These are phyloP conservation scores for Ephialtes manifestator DNA, from an alignment of 2,888 invertebrate species.

Conservation along the genomic window DNA sequence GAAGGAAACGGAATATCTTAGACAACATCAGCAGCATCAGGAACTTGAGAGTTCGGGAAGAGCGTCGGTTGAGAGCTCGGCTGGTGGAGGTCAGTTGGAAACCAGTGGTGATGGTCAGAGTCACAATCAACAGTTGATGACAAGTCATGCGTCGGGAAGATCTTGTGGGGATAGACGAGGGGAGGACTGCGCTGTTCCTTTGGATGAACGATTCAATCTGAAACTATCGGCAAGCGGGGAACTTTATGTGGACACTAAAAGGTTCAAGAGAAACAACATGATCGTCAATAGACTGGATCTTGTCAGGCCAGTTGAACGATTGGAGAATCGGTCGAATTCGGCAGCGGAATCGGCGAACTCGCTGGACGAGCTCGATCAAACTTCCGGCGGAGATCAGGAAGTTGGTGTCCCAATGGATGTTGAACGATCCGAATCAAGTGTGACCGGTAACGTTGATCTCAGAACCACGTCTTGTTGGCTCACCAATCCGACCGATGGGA, in stretches of 20 bases:
- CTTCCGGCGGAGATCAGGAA: slow-evolving; percentile 72
- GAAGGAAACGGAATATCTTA: slow-evolving; percentile 79
- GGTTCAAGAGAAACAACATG: slow-evolving; percentile 73
- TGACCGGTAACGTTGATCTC: slow-evolving; percentile 50
- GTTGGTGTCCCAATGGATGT: slow-evolving; percentile 49
- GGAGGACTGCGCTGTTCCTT: slow-evolving; percentile 63
- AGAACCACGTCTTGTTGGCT: slow-evolving; percentile 68
- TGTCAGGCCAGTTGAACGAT: slow-evolving; percentile 80
- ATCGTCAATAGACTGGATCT: slow-evolving; percentile 79
- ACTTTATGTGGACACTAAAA: slow-evolving; percentile 74
- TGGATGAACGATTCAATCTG: slow-evolving; percentile 66
- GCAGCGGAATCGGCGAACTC: slow-evolving; percentile 79
- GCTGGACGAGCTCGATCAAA: slow-evolving; percentile 71
- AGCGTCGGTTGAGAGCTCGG: slow-evolving; percentile 60
- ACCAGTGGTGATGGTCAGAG: slow-evolving; percentile 61
- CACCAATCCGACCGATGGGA: slow-evolving; percentile 78
- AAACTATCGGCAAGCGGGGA: slow-evolving; percentile 64
- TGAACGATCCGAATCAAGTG: slow-evolving; percentile 53
- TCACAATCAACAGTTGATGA: slow-evolving; percentile 64
- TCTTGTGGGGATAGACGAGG: slow-evolving; percentile 54
- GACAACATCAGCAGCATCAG: slow-evolving; percentile 68
- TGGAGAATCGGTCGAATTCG: slow-evolving; percentile 82
- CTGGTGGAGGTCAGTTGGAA: slow-evolving; percentile 58
- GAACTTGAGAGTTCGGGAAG: slow-evolving; percentile 59
- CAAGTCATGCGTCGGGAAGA: slow-evolving; percentile 56